Conservation (phyloP, 2,797 vertebrate genomes). For the Phoeniculus purpureus region DNA sequence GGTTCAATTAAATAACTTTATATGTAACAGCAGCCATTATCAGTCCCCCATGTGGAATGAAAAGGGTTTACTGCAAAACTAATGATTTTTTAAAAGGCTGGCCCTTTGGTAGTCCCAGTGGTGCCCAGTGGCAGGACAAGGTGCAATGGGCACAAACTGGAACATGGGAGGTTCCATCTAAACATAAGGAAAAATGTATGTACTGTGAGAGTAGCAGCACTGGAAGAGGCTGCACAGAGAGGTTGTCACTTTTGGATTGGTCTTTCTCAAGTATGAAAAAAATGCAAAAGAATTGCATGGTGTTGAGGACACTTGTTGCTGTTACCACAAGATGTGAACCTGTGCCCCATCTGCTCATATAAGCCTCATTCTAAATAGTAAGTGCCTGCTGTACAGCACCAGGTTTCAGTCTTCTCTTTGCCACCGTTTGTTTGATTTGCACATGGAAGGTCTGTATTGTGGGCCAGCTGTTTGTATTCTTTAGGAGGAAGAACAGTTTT, state of each 20-base stretch:
- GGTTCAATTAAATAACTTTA: not conserved
- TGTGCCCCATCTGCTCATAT: not conserved
- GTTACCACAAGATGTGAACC: not conserved
- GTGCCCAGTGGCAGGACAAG: not conserved
- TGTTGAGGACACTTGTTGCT: not conserved
- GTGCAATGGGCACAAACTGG: no score
- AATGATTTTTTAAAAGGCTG: not conserved
- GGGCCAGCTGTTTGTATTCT: not conserved
- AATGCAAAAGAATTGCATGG: not conserved
- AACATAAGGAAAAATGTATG: no score
- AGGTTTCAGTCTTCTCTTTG: not conserved
- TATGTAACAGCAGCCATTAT: not conserved
- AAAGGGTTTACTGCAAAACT: not conserved
- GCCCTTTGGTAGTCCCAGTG: not conserved
- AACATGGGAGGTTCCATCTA: no score
- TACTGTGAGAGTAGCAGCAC: no score
- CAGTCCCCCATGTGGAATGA: not conserved
- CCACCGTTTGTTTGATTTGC: not conserved
- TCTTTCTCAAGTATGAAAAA: not conserved
- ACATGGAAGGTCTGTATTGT: fast-evolving
- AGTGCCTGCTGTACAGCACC: not conserved
- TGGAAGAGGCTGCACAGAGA: no score
- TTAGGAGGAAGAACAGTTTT: not conserved
- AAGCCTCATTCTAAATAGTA: not conserved
- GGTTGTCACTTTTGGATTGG: not conserved